Evolutionary conservation across 2,888 invertebrate genomes (phyloP).

Genomic region (Mythimna pallens): DNA sequence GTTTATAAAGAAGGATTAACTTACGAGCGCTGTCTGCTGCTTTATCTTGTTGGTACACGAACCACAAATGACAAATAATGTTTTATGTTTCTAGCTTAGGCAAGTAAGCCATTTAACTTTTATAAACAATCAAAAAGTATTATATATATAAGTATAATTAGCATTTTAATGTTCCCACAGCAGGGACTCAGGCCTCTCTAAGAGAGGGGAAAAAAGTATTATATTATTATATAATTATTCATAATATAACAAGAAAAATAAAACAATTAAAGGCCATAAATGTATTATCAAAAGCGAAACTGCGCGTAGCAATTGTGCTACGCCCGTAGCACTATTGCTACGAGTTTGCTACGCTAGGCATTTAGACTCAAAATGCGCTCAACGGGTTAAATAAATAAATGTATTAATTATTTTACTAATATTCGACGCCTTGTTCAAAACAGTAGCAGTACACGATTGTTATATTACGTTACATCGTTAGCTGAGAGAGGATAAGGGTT

Average conservation of each 20-base stretch:
- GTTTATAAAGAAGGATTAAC: constrained; percentile 44
- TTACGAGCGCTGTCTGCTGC: constrained; percentile 19
- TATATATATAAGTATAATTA: not conserved
- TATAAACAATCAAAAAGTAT: not conserved
- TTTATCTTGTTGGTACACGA: constrained; percentile 9
- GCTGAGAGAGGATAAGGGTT: constrained; percentile 57
- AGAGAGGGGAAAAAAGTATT: too few relatives aligned
- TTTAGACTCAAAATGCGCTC: not conserved
- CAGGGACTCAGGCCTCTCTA: too few relatives aligned
- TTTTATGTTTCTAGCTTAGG: not conserved
- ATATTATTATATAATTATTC: too few relatives aligned
- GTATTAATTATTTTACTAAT: constrained; percentile 14
- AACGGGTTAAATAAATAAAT: constrained; percentile 9
- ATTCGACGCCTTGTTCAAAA: constrained; percentile 17
- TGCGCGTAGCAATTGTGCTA: constrained; percentile 29
- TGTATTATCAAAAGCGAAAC: not conserved
- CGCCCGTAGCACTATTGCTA: constrained; percentile 43
- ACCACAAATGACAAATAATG: constrained; percentile 3
- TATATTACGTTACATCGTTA: constrained; percentile 58
- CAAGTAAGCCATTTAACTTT: not conserved
- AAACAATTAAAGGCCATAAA: not conserved
- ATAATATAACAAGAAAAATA: not conserved
- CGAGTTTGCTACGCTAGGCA: constrained; percentile 11
- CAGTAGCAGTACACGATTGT: constrained; percentile 40
- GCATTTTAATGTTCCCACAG: too few relatives aligned